A percentile compares a stretch with the other conserved stretches of the same genome.
Evolutionary conservation across 2,113 vertebrate genomes (phyloP).

Genomic region (Scatophagus argus): DNA sequence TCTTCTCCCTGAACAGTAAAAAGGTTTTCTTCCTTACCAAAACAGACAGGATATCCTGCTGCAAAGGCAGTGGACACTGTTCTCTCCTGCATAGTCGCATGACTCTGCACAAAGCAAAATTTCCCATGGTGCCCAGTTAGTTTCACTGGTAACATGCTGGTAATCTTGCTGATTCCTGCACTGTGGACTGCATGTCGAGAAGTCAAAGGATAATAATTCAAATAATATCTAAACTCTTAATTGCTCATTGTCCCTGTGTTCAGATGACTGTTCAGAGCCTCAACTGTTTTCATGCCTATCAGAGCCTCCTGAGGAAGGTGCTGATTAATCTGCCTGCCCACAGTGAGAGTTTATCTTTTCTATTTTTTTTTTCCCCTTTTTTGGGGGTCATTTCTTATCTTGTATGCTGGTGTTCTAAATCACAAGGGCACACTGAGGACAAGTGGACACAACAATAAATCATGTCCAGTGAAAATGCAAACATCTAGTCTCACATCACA

Average conservation of each 20-base stretch:
- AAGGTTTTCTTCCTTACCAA: conserved; percentile 22
- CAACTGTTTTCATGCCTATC: conserved; percentile 35
- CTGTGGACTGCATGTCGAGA: not conserved
- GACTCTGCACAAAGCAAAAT: not conserved
- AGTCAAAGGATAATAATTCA: conserved; percentile 32
- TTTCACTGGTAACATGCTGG: not conserved
- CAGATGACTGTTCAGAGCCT: not conserved
- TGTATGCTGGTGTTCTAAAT: conserved; percentile 45
- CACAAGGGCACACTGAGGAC: conserved; percentile 61
- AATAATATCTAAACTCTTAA: conserved; percentile 1
- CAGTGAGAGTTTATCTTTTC: conserved; percentile 60
- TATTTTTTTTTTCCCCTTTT: too few relatives aligned
- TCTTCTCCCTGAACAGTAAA: conserved; percentile 10
- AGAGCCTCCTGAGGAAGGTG: conserved; percentile 16
- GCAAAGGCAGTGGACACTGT: not conserved
- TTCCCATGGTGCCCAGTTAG: not conserved
- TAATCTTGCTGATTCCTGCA: not conserved
- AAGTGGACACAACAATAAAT: conserved; percentile 61
- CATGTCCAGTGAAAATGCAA: conserved; percentile 32
- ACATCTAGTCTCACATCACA: too few relatives aligned
- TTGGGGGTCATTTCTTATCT: conserved; percentile 72
- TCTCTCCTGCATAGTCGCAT: conserved; percentile 1
- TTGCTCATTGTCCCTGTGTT: conserved; percentile 5
- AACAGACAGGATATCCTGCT: conserved; percentile 5
- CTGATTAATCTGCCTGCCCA: conserved; percentile 57